Percentiles rank a stretch among this genome's conserved stretches.
These are phyloP conservation scores for Torymus auratus DNA, from an alignment of 2,888 invertebrate genomes.

Conservation along the genomic window DNA sequence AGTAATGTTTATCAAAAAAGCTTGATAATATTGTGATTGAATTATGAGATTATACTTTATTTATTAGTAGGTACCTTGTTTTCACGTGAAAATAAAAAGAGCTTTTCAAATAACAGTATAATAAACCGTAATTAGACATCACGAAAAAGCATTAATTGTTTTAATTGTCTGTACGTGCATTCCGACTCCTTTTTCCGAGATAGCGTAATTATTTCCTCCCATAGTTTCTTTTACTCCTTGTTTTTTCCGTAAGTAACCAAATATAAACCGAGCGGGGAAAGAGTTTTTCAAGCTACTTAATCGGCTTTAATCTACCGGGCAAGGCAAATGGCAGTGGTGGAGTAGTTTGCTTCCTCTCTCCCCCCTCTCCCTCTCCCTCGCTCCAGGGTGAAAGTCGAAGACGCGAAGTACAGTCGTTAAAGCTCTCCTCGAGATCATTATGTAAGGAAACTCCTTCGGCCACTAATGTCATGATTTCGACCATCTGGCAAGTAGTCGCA, in stretches of 20 bases:
- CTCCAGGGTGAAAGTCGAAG: slow-evolving; percentile 7
- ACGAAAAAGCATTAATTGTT: slow-evolving; percentile 6
- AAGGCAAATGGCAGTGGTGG: slow-evolving; percentile 29
- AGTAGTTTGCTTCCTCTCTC: slow-evolving; percentile 26
- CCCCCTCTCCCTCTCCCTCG: not conserved
- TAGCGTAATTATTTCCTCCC: slow-evolving; percentile 15
- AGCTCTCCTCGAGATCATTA: slow-evolving; percentile 50
- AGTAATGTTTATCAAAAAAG: too few relatives aligned
- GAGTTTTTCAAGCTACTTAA: slow-evolving; percentile 49
- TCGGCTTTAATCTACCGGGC: slow-evolving; percentile 50
- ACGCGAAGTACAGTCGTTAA: slow-evolving; percentile 51
- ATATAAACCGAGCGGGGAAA: slow-evolving; percentile 13
- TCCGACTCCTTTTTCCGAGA: slow-evolving; percentile 8
- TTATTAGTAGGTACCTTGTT: not conserved
- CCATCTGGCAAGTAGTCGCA: slow-evolving; percentile 41
- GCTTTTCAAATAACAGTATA: not conserved
- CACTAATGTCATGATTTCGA: slow-evolving; percentile 55
- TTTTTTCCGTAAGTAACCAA: slow-evolving; percentile 14
- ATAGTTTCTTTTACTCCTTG: slow-evolving; percentile 10
- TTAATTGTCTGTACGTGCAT: slow-evolving; percentile 35
- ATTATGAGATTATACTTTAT: too few relatives aligned
- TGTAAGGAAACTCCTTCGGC: slow-evolving; percentile 43
- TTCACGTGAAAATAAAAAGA: not conserved
- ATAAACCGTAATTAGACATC: not conserved
- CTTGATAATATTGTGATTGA: too few relatives aligned